phyloP scores from a whole-genome alignment of 2,113 vertebrate genomes.

The Tragelaphus imberbis region DNA sequence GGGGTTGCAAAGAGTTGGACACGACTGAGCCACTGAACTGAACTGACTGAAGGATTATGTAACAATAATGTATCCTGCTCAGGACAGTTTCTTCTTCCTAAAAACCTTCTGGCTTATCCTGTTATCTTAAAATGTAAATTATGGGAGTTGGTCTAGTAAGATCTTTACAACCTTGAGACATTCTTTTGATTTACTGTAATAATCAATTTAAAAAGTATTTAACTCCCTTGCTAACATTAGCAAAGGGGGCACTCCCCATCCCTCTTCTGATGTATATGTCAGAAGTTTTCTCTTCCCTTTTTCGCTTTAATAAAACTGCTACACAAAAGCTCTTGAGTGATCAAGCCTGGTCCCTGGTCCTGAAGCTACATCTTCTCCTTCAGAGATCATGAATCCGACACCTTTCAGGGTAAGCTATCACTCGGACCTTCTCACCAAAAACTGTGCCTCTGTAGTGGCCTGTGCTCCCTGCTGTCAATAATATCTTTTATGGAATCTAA shows the following conservation, averaged over 20 bases:
- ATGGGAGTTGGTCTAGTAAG: background rate
- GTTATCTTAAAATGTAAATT: background rate
- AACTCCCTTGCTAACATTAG: background rate
- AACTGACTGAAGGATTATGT: background rate
- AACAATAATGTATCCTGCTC: background rate
- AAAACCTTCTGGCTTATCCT: background rate
- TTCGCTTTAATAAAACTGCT: background rate
- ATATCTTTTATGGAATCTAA: slow-evolving; percentile 64
- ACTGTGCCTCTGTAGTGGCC: background rate
- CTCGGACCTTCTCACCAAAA: background rate
- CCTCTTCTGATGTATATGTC: background rate
- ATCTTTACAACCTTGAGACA: background rate
- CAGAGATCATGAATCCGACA: background rate
- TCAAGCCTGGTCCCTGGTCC: background rate
- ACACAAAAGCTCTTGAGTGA: background rate
- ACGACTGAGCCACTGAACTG: too few relatives aligned
- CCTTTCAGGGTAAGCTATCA: background rate
- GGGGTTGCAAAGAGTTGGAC: too few relatives aligned
- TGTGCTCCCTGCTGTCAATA: slow-evolving; percentile 16
- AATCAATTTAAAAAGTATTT: background rate
- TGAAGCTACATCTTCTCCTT: background rate
- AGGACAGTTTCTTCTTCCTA: background rate
- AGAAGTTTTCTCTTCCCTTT: background rate
- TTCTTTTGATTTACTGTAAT: background rate
- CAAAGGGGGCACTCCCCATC: background rate